phyloP scores from a whole-genome alignment of 2,888 invertebrate genomes.

The Meteorus cinctellus region DNA sequence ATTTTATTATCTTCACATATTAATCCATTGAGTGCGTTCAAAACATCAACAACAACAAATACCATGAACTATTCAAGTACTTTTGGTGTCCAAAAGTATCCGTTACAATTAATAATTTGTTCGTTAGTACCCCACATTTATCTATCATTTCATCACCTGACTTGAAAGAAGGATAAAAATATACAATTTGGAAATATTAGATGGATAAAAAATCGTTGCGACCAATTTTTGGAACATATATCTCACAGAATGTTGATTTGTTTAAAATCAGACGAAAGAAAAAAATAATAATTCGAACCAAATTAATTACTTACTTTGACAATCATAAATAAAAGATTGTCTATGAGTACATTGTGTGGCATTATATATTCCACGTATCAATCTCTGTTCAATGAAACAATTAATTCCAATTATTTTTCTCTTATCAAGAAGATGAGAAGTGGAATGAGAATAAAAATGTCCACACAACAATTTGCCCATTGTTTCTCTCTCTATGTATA shows the following conservation, averaged over 20 bases:
- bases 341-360: conserved; percentile 43
- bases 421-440: conserved; percentile 6
- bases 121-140: neutral
- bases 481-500: conserved; percentile 42
- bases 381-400: conserved; percentile 7
- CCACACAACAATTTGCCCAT: neutral
- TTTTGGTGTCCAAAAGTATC: conserved; percentile 7
- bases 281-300: conserved; percentile 32
- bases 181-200: neutral
- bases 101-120: neutral
- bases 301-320: conserved; percentile 45
- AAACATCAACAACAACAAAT: neutral
- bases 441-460: conserved; percentile 25
- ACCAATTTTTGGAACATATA: neutral
- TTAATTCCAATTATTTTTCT: conserved; percentile 5
- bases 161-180: neutral
- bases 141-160: neutral
- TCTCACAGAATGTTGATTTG: neutral
- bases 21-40: conserved; percentile 7
- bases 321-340: conserved; percentile 40
- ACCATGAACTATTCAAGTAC: neutral
- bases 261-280: conserved; percentile 9
- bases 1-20: conserved; percentile 11
- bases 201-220: conserved; percentile 29
- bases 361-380: conserved; percentile 39